A percentile compares a stretch with the other conserved stretches of the same genome.
phyloP scores from a whole-genome alignment of 2,888 invertebrate genomes.

The Aporophyla lueneburgensis region DNA sequence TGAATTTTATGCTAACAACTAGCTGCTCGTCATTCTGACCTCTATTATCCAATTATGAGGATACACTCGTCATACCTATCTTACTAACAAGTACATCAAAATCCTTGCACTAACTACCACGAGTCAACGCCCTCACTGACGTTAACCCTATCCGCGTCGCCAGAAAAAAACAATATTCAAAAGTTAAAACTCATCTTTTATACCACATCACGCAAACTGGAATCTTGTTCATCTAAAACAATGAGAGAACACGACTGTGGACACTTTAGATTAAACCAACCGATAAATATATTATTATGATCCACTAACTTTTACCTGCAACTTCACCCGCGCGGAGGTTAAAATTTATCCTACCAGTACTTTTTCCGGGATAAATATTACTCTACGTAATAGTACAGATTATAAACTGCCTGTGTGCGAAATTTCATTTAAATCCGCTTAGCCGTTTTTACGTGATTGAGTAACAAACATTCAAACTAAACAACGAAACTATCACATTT shows the following conservation, averaged over 20 bases:
- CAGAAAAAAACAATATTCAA: constrained; percentile 71
- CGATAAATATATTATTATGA: constrained; percentile 83
- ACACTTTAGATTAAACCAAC: constrained; percentile 81
- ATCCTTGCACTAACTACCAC: constrained; percentile 17
- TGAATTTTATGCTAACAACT: neutral
- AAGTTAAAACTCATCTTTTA: constrained; percentile 70
- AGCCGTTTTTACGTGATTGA: neutral
- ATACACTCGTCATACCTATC: constrained; percentile 1
- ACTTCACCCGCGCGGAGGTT: neutral
- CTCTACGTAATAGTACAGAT: rapidly evolving
- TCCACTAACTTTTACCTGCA: constrained; percentile 66
- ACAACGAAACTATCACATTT: neutral
- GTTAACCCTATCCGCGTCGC: constrained; percentile 58
- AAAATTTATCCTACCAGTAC: neutral
- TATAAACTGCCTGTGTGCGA: neutral
- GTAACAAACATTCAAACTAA: neutral
- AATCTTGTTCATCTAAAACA: constrained; percentile 81
- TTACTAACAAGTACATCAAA: constrained; percentile 23
- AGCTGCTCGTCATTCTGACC: neutral
- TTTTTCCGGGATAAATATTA: neutral
- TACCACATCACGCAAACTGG: constrained; percentile 75
- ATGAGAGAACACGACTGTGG: constrained; percentile 74
- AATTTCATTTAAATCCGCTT: neutral
- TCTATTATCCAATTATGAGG: constrained; percentile 22
- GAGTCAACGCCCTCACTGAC: constrained; percentile 59